Percentiles rank a stretch among this genome's conserved stretches.
These are phyloP conservation scores for Pelusios castaneus DNA, from an alignment of 2,113 vertebrate species.

Conservation along the genomic window DNA sequence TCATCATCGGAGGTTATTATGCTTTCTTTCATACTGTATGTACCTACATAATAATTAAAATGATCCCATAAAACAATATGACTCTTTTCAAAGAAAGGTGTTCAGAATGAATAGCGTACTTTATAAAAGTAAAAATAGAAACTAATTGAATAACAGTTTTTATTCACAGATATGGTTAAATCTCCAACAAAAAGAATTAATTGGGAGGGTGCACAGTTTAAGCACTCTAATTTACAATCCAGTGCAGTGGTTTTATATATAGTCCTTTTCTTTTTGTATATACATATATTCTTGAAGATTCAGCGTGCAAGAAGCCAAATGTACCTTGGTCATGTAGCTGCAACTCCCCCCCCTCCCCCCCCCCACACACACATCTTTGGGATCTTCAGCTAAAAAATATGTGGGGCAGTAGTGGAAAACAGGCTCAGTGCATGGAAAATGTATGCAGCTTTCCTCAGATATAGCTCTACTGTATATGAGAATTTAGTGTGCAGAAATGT, in stretches of 20 bases:
- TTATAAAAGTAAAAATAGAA: conserved; percentile 41
- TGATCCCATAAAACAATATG: not conserved
- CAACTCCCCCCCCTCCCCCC: no score
- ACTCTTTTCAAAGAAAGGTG: conserved; percentile 11
- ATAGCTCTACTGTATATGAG: not conserved
- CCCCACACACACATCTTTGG: no score
- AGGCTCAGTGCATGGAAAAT: not conserved
- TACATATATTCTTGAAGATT: no score
- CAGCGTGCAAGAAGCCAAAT: not conserved
- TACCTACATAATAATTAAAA: conserved; percentile 32
- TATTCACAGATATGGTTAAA: not conserved
- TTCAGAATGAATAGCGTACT: conserved; percentile 37
- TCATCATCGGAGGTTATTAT: not conserved
- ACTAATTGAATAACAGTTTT: conserved; percentile 19
- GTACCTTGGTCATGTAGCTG: not conserved
- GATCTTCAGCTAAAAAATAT: not conserved
- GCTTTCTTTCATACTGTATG: not conserved
- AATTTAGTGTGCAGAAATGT: not conserved
- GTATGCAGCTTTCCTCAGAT: fast-evolving
- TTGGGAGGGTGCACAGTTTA: not conserved
- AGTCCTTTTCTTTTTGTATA: no score
- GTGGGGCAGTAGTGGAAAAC: not conserved
- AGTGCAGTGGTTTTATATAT: no score
- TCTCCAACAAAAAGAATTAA: conserved; percentile 5
- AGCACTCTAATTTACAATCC: not conserved